Evolutionary conservation across 1,140 invertebrate species (phyloP).

Genomic region (Heliconius himera): DNA sequence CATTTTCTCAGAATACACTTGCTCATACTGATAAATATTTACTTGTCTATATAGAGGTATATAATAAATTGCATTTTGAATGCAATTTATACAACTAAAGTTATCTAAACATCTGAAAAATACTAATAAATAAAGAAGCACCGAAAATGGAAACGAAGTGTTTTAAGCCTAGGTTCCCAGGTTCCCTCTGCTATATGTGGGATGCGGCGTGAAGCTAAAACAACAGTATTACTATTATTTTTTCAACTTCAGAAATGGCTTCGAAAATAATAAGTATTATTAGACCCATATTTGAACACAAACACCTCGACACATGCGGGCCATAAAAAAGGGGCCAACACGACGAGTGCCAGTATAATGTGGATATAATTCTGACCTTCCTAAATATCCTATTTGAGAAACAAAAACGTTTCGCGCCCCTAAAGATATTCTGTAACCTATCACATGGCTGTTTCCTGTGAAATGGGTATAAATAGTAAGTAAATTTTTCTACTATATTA

Average conservation of each 20-base stretch:
- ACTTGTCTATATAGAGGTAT: not conserved
- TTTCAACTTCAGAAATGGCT: not conserved
- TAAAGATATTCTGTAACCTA: slow-evolving; percentile 25
- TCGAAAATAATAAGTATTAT: not conserved
- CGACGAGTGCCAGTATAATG: slow-evolving; percentile 47
- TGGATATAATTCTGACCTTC: slow-evolving; percentile 55
- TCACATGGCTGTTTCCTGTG: not conserved
- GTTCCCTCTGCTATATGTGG: no score
- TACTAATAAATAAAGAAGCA: no score
- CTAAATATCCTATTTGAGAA: slow-evolving; percentile 43
- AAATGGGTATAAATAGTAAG: not conserved
- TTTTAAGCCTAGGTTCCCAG: no score
- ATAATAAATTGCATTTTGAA: not conserved
- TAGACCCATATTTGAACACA: not conserved
- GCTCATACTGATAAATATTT: not conserved
- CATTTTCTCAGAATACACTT: slow-evolving; percentile 24
- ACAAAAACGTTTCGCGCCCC: slow-evolving; percentile 55
- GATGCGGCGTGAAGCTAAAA: no score
- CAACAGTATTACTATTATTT: not conserved
- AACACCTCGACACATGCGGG: slow-evolving; percentile 57
- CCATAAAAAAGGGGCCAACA: slow-evolving; percentile 55
- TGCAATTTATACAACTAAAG: no score
- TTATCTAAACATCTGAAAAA: not conserved
- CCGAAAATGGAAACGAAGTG: no score
- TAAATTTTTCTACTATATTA: not conserved